These are phyloP conservation scores for Synergus umbraculus DNA, from an alignment of 2,888 invertebrate genomes.

Conservation along the genomic window DNA sequence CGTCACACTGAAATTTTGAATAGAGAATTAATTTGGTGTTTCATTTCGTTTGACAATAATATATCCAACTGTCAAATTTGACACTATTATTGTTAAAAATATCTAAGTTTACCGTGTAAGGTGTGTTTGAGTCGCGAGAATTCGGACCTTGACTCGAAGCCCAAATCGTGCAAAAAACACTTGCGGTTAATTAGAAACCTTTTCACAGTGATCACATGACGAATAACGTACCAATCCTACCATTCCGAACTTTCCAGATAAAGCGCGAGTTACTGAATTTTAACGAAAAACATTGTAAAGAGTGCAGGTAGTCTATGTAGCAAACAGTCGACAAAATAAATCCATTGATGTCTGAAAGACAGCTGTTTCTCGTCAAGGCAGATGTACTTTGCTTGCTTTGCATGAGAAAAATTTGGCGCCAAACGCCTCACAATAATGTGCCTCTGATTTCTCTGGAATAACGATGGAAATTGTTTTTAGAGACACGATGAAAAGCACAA, in stretches of 20 bases:
- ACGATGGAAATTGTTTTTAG: background rate
- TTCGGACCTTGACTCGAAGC: conserved; percentile 38
- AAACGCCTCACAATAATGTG: conserved; percentile 41
- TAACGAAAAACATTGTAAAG: conserved; percentile 13
- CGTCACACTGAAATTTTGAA: background rate
- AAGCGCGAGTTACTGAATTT: conserved; percentile 16
- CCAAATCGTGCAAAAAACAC: conserved; percentile 32
- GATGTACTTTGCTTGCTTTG: conserved; percentile 45
- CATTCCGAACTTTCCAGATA: conserved; percentile 22
- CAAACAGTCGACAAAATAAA: conserved; percentile 48
- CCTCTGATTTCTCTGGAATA: background rate
- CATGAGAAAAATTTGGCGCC: conserved; percentile 51
- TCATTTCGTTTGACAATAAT: background rate
- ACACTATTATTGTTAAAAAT: background rate
- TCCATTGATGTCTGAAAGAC: conserved; percentile 51
- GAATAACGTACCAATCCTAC: conserved; percentile 28
- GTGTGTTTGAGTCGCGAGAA: conserved; percentile 11
- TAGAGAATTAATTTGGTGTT: background rate
- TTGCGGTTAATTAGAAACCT: conserved; percentile 20
- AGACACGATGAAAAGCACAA: background rate
- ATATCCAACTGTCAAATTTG: conserved; percentile 13
- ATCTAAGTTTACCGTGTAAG: conserved; percentile 24
- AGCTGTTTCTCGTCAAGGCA: conserved; percentile 49
- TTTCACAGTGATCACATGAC: conserved; percentile 34
- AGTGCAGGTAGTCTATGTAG: conserved; percentile 34